Conservation (phyloP, 2,797 vertebrate genomes). For the Pyrrhura leucotis region DNA sequence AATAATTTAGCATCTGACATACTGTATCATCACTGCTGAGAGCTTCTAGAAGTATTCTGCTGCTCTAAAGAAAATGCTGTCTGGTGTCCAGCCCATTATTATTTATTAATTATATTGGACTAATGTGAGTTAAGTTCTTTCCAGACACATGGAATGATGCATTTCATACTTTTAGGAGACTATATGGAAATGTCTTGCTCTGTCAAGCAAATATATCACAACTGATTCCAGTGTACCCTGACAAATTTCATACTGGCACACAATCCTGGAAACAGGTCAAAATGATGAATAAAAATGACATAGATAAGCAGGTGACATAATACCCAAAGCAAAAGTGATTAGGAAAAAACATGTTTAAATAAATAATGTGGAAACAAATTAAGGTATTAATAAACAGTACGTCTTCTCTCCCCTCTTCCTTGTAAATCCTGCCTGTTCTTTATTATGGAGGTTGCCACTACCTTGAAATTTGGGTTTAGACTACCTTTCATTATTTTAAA, state of each 20-base stretch:
- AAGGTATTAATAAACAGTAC: not conserved
- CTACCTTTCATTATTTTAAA: not conserved
- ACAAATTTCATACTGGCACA: not conserved
- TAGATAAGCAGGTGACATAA: not conserved
- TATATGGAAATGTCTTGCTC: not conserved
- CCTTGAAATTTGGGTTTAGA: not conserved
- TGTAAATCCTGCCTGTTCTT: not conserved
- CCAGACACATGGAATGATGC: not conserved
- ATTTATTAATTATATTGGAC: not conserved
- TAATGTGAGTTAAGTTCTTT: not conserved
- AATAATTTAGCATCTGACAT: not conserved
- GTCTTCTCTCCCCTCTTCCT: not conserved
- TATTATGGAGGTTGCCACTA: not conserved
- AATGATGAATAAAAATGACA: not conserved
- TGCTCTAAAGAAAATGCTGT: not conserved
- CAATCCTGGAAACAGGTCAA: not conserved
- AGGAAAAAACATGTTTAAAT: not conserved
- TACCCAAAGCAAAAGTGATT: not conserved
- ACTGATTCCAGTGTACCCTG: not conserved
- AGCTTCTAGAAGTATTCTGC: not conserved
- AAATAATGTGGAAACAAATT: not conserved
- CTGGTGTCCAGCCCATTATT: not conserved
- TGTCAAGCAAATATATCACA: not conserved
- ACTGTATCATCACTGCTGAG: not conserved
- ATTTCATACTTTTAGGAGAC: not conserved